Base-by-base conservation (phyloP, 2,113 vertebrate species). In the Casuarius casuarius region DNA sequence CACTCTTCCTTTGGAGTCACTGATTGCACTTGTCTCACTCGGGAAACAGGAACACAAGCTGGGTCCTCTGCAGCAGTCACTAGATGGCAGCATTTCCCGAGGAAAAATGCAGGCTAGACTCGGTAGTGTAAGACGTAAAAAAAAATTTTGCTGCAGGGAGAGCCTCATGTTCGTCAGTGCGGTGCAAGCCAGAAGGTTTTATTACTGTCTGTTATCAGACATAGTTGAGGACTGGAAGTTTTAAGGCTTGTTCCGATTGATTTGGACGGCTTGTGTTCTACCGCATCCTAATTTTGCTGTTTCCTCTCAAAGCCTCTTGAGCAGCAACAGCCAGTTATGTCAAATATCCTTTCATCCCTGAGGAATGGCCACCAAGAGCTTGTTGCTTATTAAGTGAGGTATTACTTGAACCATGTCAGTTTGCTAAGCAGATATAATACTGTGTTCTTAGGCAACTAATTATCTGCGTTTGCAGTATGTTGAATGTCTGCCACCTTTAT, bases 11-110 rank as follows among this genome's bases (percentile, higher is more conserved):
- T 58, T 51, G 92, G 68, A 79, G 46, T 80, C 62, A 31, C 31
- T 1, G 2, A 18, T 71, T 33, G 29, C 17, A 14, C 23, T 73
- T 87, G 38, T 23, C 19, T 84, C 79, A 1, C 38, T 87, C 7
- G 0, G 26, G 68, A 83, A 49, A 52, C 0, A 1, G 12, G 40
- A 48, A 19, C 62, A 12, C 3, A 7, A 11, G 42, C 26, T 5
- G 35, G 20, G 44, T 68, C 62, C n/a, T 49, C 10, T 84, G 14
- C 14, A 0, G 44, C 35, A 58, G 63, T 68, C 97, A 78, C 84
- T 96, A 97, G 97, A 86, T 97, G 97, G 97, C 95, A 97, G 90
- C 84, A 23, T 96, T 87, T 87, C 79, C 89, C 0, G 65, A 87
- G 78, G 73, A 49, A 94, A 92, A 84, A 59, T 2, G 26, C 52